phyloP scores from a whole-genome alignment of 2,113 vertebrate genomes.

The Oplegnathus fasciatus region DNA sequence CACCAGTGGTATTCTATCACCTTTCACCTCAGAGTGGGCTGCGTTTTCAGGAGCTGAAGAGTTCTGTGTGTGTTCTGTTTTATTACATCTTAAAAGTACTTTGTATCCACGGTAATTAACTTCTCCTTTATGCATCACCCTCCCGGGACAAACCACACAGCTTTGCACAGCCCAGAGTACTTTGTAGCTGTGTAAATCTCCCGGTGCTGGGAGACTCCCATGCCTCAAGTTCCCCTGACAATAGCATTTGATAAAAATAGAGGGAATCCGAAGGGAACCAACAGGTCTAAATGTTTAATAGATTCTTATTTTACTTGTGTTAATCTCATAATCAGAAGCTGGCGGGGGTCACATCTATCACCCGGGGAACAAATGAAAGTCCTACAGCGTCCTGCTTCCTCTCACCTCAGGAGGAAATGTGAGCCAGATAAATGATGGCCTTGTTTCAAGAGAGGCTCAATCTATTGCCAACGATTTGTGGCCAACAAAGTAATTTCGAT shows the following conservation, averaged over 20 bases:
- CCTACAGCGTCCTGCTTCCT: constrained; percentile 72
- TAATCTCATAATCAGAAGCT: constrained; percentile 80
- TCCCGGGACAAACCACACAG: constrained; percentile 48
- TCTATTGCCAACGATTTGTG: constrained; percentile 80
- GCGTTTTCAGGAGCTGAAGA: constrained; percentile 27
- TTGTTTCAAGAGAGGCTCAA: constrained; percentile 78
- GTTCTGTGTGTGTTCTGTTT: constrained; percentile 38
- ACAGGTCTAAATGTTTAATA: constrained; percentile 79
- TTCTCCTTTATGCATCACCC: constrained; percentile 53
- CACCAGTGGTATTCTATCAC: constrained; percentile 42
- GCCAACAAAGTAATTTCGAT: constrained; percentile 83
- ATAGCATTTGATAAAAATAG: constrained; percentile 48
- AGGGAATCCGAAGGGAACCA: constrained; percentile 49
- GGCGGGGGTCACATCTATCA: constrained; percentile 79
- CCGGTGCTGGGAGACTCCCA: constrained; percentile 23
- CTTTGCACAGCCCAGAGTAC: constrained; percentile 44
- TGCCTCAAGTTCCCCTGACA: constrained; percentile 46
- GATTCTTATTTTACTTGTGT: constrained; percentile 77
- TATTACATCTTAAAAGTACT: constrained; percentile 61
- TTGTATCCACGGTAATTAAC: constrained; percentile 65
- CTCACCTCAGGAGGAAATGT: constrained; percentile 77
- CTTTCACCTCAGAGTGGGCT: constrained; percentile 49
- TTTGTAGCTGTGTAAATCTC: constrained; percentile 56
- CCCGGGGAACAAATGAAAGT: constrained; percentile 79
- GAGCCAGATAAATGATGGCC: constrained; percentile 82